Base-by-base conservation (phyloP, 2,888 invertebrate species). In the Diarsia dahlii region DNA sequence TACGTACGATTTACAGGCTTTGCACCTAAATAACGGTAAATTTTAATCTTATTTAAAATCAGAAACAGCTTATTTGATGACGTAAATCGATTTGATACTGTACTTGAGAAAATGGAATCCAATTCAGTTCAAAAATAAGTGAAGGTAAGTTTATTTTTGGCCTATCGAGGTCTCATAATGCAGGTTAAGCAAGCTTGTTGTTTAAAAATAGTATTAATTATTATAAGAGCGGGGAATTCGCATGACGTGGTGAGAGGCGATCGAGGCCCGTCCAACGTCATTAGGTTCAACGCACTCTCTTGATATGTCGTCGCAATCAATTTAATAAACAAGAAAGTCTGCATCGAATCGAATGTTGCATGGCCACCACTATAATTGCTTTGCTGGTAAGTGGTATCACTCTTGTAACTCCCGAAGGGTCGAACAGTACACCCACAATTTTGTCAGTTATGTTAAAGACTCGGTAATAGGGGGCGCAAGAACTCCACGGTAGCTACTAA, bases 251-350 rank as follows among this genome's bases (percentile, higher is more conserved):
- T 80, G 89, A 91, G 91, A 89, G 90, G 90, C 85, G 86, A 78
- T 81, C 78, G 86, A 68, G 81, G 80, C 69, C 81, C 80, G 73
- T 73, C 81, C 74, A 65, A 89, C 93, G 92, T 92, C 93, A 92
- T 85, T 75, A 83, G 88, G 93, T 91, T 93, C 93, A 92, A 87
- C 88, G 93, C 81, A 89, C 93, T 88, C 88, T 78, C 81, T 81
- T 78, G 80, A 84, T 88, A 87, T 88, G 87, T 87, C 88, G 89
- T 87, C 86, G 80, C 87, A 90, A 92, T 92, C 92, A 90, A 93
- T 92, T 90, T 84, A 85, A 87, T 85, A 88, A 92, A 91, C 89
- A 89, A 89, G 90, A 84, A 66, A 78, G 76, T 83, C 84, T 88
- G 89, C 83, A 89, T 87, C 85, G 80, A 86, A 87, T 87, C 78